phyloP scores from a whole-genome alignment of 2,888 invertebrate genomes.

The Ecliptopera silaceata region DNA sequence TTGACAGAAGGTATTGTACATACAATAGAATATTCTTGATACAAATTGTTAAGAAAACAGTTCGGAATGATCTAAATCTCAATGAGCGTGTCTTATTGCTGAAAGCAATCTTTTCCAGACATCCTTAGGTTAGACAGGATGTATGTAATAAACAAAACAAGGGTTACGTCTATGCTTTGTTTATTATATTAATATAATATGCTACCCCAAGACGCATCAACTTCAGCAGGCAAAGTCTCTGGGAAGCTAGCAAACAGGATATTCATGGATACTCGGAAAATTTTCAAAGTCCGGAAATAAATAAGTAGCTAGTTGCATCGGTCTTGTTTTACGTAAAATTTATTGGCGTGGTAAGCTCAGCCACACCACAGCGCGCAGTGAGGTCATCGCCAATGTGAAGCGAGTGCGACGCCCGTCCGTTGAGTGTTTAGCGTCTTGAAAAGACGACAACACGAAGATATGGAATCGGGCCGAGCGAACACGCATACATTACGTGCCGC shows the following conservation, averaged over 20 bases:
- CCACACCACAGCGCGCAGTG: slow-evolving; percentile 56
- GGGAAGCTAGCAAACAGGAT: slow-evolving; percentile 2
- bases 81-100: too few species aligned
- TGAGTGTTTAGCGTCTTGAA: slow-evolving; percentile 44
- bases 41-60: too few species aligned
- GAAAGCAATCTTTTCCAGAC: too few species aligned
- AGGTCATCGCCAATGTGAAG: slow-evolving; percentile 58
- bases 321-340: slow-evolving; percentile 42
- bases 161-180: too few species aligned
- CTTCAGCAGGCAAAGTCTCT: background rate
- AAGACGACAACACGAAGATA: slow-evolving; percentile 62
- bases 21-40: too few species aligned
- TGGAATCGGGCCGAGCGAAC: slow-evolving; percentile 59
- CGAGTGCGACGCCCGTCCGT: slow-evolving; percentile 63
- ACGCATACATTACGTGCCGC: slow-evolving; percentile 75
- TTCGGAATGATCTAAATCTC: too few species aligned
- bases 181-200: too few species aligned
- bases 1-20: too few species aligned
- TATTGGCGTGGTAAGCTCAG: slow-evolving; percentile 52
- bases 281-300: slow-evolving; percentile 17
- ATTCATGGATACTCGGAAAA: slow-evolving; percentile 8
- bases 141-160: background rate
- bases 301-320: slow-evolving; percentile 27
- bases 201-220: background rate
- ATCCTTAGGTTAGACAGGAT: too few species aligned